Base-by-base conservation (phyloP, 2,888 invertebrate species). In the Metacarcinus magister region DNA sequence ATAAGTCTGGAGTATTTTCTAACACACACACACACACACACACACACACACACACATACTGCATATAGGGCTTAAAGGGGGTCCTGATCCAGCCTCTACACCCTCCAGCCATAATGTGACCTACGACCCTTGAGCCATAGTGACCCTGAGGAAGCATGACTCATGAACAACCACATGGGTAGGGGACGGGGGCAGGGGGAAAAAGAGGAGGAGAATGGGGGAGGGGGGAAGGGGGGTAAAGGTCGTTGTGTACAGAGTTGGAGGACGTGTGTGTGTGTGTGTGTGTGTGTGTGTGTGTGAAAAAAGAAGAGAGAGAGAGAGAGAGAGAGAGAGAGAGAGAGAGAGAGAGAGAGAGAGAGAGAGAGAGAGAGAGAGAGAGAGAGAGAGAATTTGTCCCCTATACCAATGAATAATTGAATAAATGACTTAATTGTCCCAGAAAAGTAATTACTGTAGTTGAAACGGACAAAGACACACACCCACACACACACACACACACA, bases 241-340 rank as follows among this genome's bases (percentile, higher is more conserved):
- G 90, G 91, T 91, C 44, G 23, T 82, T 82, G 82, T 82, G 82
- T 82, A 82, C 82, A 32, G 82, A 43, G 44, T 44, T 46, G 91
- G 43, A 91, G 43, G 91, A 44, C 44, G 43, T 8, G 54, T 48
- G 32, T n/a, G 92, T 92, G 43, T 91, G 91, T 44, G 91, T 91
- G 91, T 91, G 91, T 91, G 91, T 91, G 91, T 43, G 91, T 91
- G 43, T 91, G 91, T 91, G 44, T 91, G 91, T 91, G 32, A 46
- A n/a, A 46, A 46, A n/a, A 46, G 44, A 43, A 23, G 93, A 43
- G 48, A 43, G 48, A 48, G 28, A 23, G 48, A n/a, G 48, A 16
- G 48, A 43, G 48, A 23, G 91, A 28, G 92, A 48, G 48, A 48
- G 54, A 92, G 48, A 92, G 54, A 48, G 54, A 48, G 48, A 43